phyloP scores from a whole-genome alignment of 2,113 vertebrate species.

The Chamaetylas fuelleborni region DNA sequence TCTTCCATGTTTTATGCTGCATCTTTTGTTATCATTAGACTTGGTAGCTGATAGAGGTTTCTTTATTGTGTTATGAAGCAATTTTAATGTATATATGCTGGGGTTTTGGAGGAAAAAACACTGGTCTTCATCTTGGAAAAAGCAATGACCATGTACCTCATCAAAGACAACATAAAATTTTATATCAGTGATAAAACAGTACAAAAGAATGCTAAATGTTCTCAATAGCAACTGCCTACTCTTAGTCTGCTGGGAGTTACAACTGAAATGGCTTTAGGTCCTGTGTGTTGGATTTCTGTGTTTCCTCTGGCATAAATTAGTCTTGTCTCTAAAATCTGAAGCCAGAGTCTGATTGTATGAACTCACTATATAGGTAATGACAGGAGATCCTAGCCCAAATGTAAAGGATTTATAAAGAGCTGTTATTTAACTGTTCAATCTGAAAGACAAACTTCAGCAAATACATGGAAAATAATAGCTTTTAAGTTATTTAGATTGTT shows the following conservation, averaged over 20 bases:
- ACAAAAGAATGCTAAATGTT: neutral
- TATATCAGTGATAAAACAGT: neutral
- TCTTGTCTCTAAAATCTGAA: neutral
- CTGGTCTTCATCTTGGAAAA: neutral
- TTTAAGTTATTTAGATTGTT: neutral
- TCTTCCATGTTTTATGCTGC: neutral
- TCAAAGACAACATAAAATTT: neutral
- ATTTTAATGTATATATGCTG: neutral
- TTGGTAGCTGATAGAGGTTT: neutral
- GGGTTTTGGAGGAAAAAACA: neutral
- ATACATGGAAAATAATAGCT: neutral
- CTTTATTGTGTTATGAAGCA: neutral
- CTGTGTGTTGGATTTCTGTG: neutral
- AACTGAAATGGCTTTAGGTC: neutral
- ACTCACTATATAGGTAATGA: neutral
- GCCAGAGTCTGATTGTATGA: neutral
- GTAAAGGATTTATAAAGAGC: neutral
- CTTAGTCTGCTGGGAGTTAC: neutral
- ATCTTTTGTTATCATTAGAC: neutral
- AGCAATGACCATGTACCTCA: neutral
- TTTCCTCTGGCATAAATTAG: neutral
- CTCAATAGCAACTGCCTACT: neutral
- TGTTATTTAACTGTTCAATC: neutral
- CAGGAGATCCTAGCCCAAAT: neutral
- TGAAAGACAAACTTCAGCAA: neutral